Base-by-base conservation (phyloP, 2,888 invertebrate genomes). In the Leptinotarsa peninsularis region DNA sequence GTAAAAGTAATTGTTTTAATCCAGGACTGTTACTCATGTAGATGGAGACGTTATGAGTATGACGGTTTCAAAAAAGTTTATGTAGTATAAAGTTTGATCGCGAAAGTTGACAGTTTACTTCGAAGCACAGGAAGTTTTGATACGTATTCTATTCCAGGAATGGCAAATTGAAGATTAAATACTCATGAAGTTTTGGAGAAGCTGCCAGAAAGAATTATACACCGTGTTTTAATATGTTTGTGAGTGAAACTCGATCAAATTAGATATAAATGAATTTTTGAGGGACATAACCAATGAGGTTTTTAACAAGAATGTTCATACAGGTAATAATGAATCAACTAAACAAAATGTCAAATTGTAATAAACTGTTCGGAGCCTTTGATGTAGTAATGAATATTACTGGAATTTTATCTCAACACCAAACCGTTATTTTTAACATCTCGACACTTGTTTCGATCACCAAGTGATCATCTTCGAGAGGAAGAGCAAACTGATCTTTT, bases 141-240 rank as follows among this genome's bases (percentile, higher is more conserved):
- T 54, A 54, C 58, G 23, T 58, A 23, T 58, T 58, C 14, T 14
- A 58, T 58, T 58, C 15, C 58, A 23, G 23, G 23, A 58, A 23
- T 15, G 58, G 23, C 23, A 58, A 58, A 58, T 58, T 58, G 58
- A 15, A 58, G 23, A 58, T 58, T 58, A 58, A 58, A 58, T 58
- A 4, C 23, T 58, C 58, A 58, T 14, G 21, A 23, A 58, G 58
- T 58, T 58, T 23, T 10, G 15, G 58, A 58, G 13, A 58, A 23
- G 58, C 58, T 58, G 58, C 21, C 58, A 10, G 14, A 23, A 7
- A 23, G 18, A 14, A 58, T 58, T 58, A 58, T 15, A 23, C 58
- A 23, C 21, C 21, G 54, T 54, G n/a, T 54, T n/a, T 54, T 4
- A n/a, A 10, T 54, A 7, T 3, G 18, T 33, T 3, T 18, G 52